Conservation (phyloP, 2,113 vertebrate species). For the Antigone vipio region DNA sequence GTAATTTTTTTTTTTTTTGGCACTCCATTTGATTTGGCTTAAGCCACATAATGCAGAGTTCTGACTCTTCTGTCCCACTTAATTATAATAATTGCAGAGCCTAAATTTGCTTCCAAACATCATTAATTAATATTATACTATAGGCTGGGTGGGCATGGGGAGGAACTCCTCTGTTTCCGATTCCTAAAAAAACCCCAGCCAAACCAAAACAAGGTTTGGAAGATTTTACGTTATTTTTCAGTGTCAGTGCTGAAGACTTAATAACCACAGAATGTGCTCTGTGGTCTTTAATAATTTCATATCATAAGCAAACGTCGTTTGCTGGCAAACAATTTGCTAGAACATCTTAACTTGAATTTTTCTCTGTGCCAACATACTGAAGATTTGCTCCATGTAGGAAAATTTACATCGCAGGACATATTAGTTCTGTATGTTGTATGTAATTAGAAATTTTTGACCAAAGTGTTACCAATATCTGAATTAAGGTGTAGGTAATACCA, state of each 20-base stretch:
- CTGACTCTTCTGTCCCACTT: conserved; percentile 14
- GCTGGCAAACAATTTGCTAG: neutral
- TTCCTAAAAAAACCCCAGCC: neutral
- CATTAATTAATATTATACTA: conserved; percentile 49
- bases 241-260: neutral
- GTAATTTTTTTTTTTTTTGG: neutral
- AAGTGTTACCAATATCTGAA: neutral
- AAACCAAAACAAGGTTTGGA: conserved; percentile 31
- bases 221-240: neutral
- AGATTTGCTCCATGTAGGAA: neutral
- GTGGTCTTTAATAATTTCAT: neutral
- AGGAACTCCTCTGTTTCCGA: neutral
- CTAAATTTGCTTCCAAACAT: conserved; percentile 40
- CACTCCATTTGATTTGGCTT: neutral
- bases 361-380: rapidly evolving
- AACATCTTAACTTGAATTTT: neutral
- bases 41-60: neutral
- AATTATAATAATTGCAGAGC: conserved; percentile 19
- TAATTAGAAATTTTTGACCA: neutral
- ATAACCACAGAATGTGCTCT: neutral
- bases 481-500: neutral
- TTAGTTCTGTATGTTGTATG: neutral
- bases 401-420: neutral
- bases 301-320: neutral
- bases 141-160: neutral